phyloP scores from a whole-genome alignment of 2,113 vertebrate species.

The Todiramphus chloris region DNA sequence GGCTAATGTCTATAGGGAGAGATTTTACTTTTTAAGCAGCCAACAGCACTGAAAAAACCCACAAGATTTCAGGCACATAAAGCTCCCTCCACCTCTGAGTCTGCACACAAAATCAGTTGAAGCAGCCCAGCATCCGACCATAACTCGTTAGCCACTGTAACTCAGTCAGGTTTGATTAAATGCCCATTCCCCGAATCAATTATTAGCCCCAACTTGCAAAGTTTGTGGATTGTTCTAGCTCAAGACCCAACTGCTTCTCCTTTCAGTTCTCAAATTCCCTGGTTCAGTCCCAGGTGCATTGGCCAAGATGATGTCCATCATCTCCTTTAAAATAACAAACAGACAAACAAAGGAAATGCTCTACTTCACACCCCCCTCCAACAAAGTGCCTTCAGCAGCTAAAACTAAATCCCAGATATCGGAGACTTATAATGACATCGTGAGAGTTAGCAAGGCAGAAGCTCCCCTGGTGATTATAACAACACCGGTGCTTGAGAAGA shows the following conservation, averaged over 20 bases:
- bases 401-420: slow-evolving; percentile 38
- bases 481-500: slow-evolving; percentile 65
- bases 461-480: slow-evolving; percentile 62
- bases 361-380: slow-evolving; percentile 33
- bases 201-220: background rate
- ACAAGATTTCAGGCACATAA: background rate
- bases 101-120: background rate
- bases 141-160: background rate
- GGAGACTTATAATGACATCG: slow-evolving; percentile 28
- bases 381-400: slow-evolving; percentile 58
- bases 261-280: slow-evolving; percentile 67
- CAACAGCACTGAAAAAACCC: background rate
- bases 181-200: background rate
- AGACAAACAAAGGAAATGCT: slow-evolving; percentile 62
- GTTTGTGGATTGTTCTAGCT: slow-evolving; percentile 19
- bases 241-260: slow-evolving; percentile 33
- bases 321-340: slow-evolving; percentile 39
- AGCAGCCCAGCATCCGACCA: background rate
- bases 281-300: slow-evolving; percentile 53
- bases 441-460: slow-evolving; percentile 53
- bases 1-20: background rate
- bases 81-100: background rate
- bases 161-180: background rate
- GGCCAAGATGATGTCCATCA: slow-evolving; percentile 60
- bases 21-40: background rate